Evolutionary conservation across 2,797 vertebrate genomes (phyloP).

Genomic region (Lacerta bilineata): DNA sequence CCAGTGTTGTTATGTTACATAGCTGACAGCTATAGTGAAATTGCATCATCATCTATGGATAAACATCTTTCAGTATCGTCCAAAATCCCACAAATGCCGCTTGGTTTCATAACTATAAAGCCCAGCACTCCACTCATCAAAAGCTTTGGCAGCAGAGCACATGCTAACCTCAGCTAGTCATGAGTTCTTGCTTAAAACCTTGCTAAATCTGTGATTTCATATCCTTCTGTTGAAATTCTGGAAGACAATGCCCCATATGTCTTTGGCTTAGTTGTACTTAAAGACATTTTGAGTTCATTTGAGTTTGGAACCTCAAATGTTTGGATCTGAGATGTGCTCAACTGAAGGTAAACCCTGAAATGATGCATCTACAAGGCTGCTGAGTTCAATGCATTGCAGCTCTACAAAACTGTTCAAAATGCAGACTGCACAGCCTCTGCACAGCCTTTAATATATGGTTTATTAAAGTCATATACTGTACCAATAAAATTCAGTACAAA

Average conservation of each 20-base stretch:
- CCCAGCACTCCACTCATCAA: not conserved
- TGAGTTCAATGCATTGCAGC: not conserved
- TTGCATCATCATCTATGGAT: conserved; percentile 6
- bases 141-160: not conserved
- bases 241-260: not conserved
- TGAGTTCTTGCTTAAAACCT: conserved; percentile 10
- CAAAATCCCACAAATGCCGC: conserved; percentile 2
- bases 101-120: conserved; percentile 7
- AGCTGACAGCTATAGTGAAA: not conserved
- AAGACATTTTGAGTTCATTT: conserved; percentile 6
- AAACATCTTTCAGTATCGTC: not conserved
- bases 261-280: conserved; percentile 7
- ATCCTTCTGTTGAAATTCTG: conserved; percentile 21
- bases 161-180: not conserved
- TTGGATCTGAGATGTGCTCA: not conserved
- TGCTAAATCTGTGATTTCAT: conserved; percentile 23
- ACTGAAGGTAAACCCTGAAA: not conserved
- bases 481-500: too few relatives aligned
- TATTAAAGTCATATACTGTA: too few relatives aligned
- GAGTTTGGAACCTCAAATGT: not conserved
- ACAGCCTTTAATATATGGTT: too few relatives aligned
- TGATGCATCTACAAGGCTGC: not conserved
- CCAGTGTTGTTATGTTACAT: not conserved
- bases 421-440: not conserved
- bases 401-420: not conserved